Conservation (phyloP, 2,888 invertebrate genomes). For the Nipponacmea schrenckii region DNA sequence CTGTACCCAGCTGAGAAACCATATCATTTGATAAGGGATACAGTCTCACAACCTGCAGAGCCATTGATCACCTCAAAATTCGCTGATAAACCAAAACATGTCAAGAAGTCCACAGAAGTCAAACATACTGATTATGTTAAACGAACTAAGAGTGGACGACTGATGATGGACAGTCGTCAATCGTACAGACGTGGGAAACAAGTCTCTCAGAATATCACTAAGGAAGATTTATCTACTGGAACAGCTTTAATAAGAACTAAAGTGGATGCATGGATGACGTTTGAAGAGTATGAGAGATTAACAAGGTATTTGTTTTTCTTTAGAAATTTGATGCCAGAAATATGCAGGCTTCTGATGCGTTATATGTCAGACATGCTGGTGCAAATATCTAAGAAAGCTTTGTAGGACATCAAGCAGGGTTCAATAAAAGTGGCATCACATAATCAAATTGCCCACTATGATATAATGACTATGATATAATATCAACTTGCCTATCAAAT, state of each 20-base stretch:
- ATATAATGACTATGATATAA: too few species aligned
- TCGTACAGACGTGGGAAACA: conserved; percentile 44
- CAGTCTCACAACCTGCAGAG: conserved; percentile 47
- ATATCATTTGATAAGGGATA: conserved; percentile 37
- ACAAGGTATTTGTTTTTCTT: conserved; percentile 44
- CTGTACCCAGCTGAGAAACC: conserved; percentile 59
- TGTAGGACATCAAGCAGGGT: too few species aligned
- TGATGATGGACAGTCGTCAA: conserved; percentile 50
- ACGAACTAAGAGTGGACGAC: conserved; percentile 47
- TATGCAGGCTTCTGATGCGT: too few species aligned
- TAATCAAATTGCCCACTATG: too few species aligned
- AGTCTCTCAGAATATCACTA: conserved; percentile 41
- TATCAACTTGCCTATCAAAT: too few species aligned
- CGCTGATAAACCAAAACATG: conserved; percentile 47
- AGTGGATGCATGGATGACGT: conserved; percentile 65
- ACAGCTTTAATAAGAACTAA: conserved; percentile 52
- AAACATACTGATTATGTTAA: conserved; percentile 52
- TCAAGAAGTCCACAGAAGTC: conserved; percentile 48
- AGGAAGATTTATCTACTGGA: conserved; percentile 60
- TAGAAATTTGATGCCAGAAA: too few species aligned
- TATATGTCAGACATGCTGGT: too few species aligned
- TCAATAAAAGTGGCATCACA: too few species aligned
- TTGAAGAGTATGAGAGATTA: conserved; percentile 62
- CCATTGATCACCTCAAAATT: conserved; percentile 46
- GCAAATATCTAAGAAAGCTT: too few species aligned